These are phyloP conservation scores for Melanotaenia maccullochi DNA, from an alignment of 2,797 vertebrate species.

Conservation along the genomic window DNA sequence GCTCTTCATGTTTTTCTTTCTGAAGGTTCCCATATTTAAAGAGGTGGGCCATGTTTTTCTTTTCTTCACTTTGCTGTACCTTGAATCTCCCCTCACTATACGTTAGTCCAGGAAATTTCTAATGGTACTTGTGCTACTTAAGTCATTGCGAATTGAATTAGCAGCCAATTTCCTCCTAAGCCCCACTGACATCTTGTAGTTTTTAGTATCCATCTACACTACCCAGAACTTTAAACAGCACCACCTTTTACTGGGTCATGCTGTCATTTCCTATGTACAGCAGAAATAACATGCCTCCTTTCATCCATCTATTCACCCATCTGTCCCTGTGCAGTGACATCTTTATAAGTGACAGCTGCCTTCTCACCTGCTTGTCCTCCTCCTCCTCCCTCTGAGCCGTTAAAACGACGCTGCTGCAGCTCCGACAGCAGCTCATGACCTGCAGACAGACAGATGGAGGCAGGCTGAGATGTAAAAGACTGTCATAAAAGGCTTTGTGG, in stretches of 20 bases:
- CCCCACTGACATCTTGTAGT: background rate
- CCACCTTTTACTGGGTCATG: background rate
- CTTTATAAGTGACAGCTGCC: conserved; percentile 22
- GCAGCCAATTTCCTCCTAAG: background rate
- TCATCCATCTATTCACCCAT: background rate
- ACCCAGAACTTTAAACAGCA: background rate
- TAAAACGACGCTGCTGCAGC: conserved; percentile 95
- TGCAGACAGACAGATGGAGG: conserved; percentile 51
- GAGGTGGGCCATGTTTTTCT: too few relatives aligned
- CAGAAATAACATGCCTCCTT: background rate
- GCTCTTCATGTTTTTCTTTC: too few relatives aligned
- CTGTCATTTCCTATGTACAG: conserved; percentile 2
- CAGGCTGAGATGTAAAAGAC: conserved; percentile 8
- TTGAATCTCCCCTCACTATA: too few relatives aligned
- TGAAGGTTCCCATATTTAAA: too few relatives aligned
- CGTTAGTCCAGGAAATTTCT: background rate
- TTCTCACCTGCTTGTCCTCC: conserved; percentile 76
- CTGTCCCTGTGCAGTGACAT: conserved; percentile 1
- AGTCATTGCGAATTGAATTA: conserved; percentile 5
- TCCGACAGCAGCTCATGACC: conserved; percentile 96
- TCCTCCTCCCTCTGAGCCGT: conserved; percentile 89
- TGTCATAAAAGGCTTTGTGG: conserved; percentile 34
- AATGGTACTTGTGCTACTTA: background rate
- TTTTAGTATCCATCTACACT: background rate
- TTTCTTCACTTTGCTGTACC: too few relatives aligned